Percentiles rank a stretch among this genome's conserved stretches.
Evolutionary conservation across 53 echinoderm and acorn worm species (phyloP).

Genomic region (Apostichopus leukothele): DNA sequence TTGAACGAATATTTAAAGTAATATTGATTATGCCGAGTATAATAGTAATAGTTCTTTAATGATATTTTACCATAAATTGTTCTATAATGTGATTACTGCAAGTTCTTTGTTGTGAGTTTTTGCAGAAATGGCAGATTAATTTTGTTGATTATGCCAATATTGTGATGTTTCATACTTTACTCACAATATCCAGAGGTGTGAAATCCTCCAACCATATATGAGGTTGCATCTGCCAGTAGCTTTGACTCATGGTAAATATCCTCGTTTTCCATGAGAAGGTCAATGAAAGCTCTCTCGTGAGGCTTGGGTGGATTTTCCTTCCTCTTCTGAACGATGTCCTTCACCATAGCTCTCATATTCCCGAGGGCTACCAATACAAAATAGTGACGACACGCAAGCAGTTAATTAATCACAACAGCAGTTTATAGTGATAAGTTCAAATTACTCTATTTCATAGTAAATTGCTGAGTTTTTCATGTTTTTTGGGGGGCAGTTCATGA

Average conservation of each 20-base stretch:
- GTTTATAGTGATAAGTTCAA: neutral
- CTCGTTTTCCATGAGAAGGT: constrained; percentile 65
- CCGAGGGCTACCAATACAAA: constrained; percentile 47
- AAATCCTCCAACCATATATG: constrained; percentile 78
- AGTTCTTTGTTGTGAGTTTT: no score
- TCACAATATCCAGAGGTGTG: constrained; percentile 86
- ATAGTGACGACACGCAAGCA: neutral
- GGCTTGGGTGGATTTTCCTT: constrained; percentile 57
- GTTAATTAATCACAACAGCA: neutral
- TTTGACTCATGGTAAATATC: constrained; percentile 55
- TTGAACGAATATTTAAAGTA: no score
- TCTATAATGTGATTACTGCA: no score
- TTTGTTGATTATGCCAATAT: neutral
- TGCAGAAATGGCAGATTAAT: no score
- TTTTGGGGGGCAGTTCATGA: no score
- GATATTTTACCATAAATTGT: no score
- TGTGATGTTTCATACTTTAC: neutral
- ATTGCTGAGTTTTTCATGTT: neutral
- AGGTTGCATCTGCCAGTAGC: constrained; percentile 58
- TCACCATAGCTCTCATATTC: constrained; percentile 42
- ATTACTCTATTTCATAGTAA: neutral
- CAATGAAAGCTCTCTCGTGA: constrained; percentile 71
- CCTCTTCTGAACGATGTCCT: constrained; percentile 46
- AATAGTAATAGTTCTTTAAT: no score
- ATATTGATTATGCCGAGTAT: no score